phyloP scores from a whole-genome alignment of 1,140 invertebrate genomes.

The Caenorhabditis latens region DNA sequence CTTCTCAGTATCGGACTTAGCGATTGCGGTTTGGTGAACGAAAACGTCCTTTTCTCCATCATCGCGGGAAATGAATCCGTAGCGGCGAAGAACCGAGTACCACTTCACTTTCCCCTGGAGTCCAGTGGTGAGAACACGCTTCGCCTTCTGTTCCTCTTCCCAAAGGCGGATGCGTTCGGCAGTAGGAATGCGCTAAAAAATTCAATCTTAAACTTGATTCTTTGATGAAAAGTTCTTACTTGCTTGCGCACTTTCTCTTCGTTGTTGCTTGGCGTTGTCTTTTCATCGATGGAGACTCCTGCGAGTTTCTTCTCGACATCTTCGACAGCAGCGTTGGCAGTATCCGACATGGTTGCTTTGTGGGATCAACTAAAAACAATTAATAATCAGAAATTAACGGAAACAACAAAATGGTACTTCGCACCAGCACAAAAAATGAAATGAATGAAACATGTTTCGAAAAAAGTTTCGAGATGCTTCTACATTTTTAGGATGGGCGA shows the following conservation, averaged over 20 bases:
- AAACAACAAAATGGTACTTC: too few species aligned
- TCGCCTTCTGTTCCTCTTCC: slow-evolving; percentile 59
- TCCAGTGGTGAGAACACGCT: slow-evolving; percentile 46
- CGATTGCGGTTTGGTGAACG: slow-evolving; percentile 66
- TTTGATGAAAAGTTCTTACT: neutral
- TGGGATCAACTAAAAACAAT: neutral
- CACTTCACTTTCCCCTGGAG: slow-evolving; percentile 63
- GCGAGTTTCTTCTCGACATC: slow-evolving; percentile 19
- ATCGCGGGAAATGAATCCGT: slow-evolving; percentile 65
- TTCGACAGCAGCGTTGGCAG: slow-evolving; percentile 14
- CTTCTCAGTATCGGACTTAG: slow-evolving; percentile 59
- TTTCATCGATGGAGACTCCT: neutral
- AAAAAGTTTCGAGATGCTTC: neutral
- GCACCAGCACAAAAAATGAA: too few species aligned
- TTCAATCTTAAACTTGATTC: neutral
- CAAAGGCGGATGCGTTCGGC: slow-evolving; percentile 41
- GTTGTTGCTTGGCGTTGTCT: neutral
- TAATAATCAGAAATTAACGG: too few species aligned
- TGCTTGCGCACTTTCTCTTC: neutral
- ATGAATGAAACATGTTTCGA: neutral
- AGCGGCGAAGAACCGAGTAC: slow-evolving; percentile 62
- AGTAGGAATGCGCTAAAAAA: slow-evolving; percentile 14
- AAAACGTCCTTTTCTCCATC: slow-evolving; percentile 64
- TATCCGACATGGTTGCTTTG: neutral
- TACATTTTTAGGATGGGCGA: too few species aligned